Evolutionary conservation across 2,888 invertebrate genomes (phyloP).

Genomic region (Prostheceraeus crozeri): DNA sequence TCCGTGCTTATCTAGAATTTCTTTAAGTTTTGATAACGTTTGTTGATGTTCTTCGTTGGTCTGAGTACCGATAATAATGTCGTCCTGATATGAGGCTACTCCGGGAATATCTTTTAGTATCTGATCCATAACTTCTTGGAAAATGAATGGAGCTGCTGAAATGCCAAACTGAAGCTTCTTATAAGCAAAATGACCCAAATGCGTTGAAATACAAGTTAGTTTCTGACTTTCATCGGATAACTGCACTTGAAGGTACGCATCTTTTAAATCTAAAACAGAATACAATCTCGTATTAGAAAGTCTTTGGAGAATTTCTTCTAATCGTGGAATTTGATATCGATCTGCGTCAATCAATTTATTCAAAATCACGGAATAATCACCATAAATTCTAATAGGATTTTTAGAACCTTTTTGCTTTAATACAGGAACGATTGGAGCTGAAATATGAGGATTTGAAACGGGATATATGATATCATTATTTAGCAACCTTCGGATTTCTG

Average conservation of each 20-base stretch:
- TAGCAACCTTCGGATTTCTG: slow-evolving; percentile 16
- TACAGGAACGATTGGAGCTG: slow-evolving; percentile 30
- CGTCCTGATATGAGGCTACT: slow-evolving; percentile 19
- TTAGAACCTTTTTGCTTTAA: slow-evolving; percentile 28
- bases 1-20: not conserved
- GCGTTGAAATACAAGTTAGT: slow-evolving; percentile 14
- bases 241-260: not conserved
- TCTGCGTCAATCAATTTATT: slow-evolving; percentile 29
- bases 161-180: slow-evolving; percentile 22
- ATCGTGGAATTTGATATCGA: slow-evolving; percentile 1
- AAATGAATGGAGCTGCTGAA: slow-evolving; percentile 4
- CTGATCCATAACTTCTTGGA: slow-evolving; percentile 28
- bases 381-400: slow-evolving; percentile 21
- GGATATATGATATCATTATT: slow-evolving; percentile 15
- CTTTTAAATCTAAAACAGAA: slow-evolving; percentile 4
- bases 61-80: slow-evolving; percentile 3
- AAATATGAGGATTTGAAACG: slow-evolving; percentile 26
- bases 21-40: slow-evolving; percentile 12
- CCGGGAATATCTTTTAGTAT: not conserved
- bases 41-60: slow-evolving; percentile 2
- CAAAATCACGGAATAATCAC: slow-evolving; percentile 20
- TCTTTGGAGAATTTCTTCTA: slow-evolving; percentile 15
- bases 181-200: slow-evolving; percentile 28
- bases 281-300: not conserved
- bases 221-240: slow-evolving; percentile 24